Percentiles rank a stretch among this genome's conserved stretches.
Evolutionary conservation across 92 coral and sea anemone species (phyloP).

Genomic region (Porites evermanni): DNA sequence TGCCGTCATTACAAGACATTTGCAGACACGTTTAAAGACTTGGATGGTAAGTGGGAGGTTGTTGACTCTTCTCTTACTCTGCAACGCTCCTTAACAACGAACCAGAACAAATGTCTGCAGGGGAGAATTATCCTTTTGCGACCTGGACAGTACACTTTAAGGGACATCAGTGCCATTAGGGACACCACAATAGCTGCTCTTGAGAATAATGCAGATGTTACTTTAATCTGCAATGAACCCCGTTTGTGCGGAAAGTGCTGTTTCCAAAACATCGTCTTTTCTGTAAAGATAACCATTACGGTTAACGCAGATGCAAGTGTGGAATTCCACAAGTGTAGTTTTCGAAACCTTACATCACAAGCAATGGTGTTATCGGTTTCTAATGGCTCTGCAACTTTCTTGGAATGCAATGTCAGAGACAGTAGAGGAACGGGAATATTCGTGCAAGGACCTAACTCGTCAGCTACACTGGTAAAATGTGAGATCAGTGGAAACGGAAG

Average conservation of each 20-base stretch:
- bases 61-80: not conserved
- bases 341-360: not conserved
- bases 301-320: not conserved
- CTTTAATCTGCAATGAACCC: not conserved
- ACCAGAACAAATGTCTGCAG: not conserved
- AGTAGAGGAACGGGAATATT: slow-evolving; percentile 9
- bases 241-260: not conserved
- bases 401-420: slow-evolving; percentile 7
- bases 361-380: not conserved
- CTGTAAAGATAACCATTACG: not conserved
- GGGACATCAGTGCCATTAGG: not conserved
- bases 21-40: slow-evolving; percentile 3
- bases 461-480: not conserved
- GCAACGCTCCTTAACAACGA: not conserved
- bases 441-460: not conserved
- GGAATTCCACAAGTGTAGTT: not conserved
- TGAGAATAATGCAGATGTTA: not conserved
- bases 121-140: not conserved
- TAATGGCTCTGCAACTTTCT: not conserved
- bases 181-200: slow-evolving; percentile 19
- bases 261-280: not conserved
- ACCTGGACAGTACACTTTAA: not conserved
- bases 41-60: slow-evolving; percentile 22
- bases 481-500: slow-evolving; percentile 17
- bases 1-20: slow-evolving; percentile 35